phyloP scores from a whole-genome alignment of 2,797 vertebrate genomes.

The Phrynocephalus guinanensis region DNA sequence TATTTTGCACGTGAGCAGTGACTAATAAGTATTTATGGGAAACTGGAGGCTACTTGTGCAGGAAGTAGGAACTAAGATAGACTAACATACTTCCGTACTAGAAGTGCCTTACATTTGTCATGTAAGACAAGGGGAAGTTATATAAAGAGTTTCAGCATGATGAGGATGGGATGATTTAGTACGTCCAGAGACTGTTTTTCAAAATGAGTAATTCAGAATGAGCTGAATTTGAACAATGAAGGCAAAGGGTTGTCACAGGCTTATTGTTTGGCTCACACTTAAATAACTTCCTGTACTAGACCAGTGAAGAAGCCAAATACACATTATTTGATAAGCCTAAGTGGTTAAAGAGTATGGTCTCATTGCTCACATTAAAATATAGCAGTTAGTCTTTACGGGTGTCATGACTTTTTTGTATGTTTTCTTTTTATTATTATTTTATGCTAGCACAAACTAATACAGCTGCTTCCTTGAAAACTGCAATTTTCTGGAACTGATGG shows the following conservation, averaged over 20 bases:
- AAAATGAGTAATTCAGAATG: conserved; percentile 11
- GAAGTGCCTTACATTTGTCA: conserved; percentile 36
- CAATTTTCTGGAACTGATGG: too few relatives aligned
- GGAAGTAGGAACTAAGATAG: conserved; percentile 32
- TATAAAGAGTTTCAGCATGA: conserved; percentile 27
- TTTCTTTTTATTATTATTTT: too few relatives aligned
- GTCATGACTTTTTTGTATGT: too few relatives aligned
- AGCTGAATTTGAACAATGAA: conserved; percentile 27
- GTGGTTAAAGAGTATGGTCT: not conserved
- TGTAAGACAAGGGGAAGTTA: conserved; percentile 42
- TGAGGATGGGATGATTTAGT: conserved; percentile 14
- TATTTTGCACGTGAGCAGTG: conserved; percentile 31
- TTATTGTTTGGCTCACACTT: conserved; percentile 26
- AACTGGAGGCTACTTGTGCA: conserved; percentile 9
- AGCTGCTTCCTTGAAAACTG: too few relatives aligned
- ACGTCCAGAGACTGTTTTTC: not conserved
- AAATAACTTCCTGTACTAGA: conserved; percentile 33
- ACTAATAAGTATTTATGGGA: conserved; percentile 40
- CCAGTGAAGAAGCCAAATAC: not conserved
- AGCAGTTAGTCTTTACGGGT: too few relatives aligned
- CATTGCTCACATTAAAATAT: not conserved
- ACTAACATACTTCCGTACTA: conserved; percentile 37
- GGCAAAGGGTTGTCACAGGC: conserved; percentile 13
- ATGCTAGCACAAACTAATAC: too few relatives aligned
- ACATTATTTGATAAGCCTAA: conserved; percentile 6